Conservation (phyloP, 2,888 invertebrate genomes). For the Auanema sp. region DNA sequence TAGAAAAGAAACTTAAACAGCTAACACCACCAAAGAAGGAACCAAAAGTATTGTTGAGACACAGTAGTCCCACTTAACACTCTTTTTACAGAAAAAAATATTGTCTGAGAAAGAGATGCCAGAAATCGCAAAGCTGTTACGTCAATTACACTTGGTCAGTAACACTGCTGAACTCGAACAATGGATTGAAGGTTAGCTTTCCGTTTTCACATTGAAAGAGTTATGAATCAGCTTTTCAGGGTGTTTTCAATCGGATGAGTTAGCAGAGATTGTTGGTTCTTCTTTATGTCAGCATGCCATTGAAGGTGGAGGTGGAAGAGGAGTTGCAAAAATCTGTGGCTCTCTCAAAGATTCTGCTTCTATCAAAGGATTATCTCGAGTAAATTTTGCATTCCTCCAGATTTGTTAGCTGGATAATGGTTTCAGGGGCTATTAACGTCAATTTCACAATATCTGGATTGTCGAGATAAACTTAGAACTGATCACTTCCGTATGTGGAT, state of each 20-base stretch:
- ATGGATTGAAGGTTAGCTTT: conserved; percentile 32
- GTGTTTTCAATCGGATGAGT: conserved; percentile 44
- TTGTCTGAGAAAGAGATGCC: conserved; percentile 38
- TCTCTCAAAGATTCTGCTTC: conserved; percentile 48
- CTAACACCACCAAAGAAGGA: conserved; percentile 18
- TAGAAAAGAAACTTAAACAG: conserved; percentile 14
- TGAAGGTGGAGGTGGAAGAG: conserved; percentile 53
- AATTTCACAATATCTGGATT: conserved; percentile 56
- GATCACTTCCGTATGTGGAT: conserved; percentile 61
- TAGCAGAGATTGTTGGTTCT: conserved; percentile 46
- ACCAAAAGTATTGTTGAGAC: conserved; percentile 16
- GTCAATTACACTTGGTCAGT: conserved; percentile 30
- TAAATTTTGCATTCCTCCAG: background rate
- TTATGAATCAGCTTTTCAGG: conserved; percentile 28
- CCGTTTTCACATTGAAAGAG: conserved; percentile 1
- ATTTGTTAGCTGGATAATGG: background rate
- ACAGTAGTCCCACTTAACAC: too few species aligned
- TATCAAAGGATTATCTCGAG: conserved; percentile 45
- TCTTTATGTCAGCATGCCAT: conserved; percentile 55
- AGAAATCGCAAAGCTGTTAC: conserved; percentile 32
- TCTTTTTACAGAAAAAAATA: conserved; percentile 29
- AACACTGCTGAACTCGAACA: conserved; percentile 36
- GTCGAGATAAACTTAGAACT: conserved; percentile 51
- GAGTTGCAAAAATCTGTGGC: conserved; percentile 51
- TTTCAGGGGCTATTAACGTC: conserved; percentile 46